A percentile compares a stretch with the other conserved stretches of the same genome.
These are phyloP conservation scores for Sarcophaga variegata DNA, from an alignment of 2,888 invertebrate genomes.

Conservation along the genomic window DNA sequence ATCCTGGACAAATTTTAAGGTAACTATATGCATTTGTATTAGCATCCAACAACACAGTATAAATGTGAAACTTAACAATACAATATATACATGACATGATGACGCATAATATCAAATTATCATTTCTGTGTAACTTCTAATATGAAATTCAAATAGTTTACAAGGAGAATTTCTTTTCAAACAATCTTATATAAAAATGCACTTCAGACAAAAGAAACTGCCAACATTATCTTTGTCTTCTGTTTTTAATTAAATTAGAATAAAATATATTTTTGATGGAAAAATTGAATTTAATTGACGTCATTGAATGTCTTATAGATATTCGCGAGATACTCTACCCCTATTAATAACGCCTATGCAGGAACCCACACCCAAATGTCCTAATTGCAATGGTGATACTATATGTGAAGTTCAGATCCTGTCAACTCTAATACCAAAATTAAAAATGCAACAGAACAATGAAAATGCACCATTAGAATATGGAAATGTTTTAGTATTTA, in stretches of 20 bases:
- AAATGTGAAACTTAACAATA: no score
- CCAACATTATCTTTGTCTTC: no score
- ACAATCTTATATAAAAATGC: no score
- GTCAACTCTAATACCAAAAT: constrained; percentile 89
- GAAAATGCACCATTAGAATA: constrained; percentile 87
- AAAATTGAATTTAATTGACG: neutral
- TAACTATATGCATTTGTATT: constrained; percentile 76
- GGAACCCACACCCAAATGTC: constrained; percentile 84
- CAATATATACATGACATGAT: no score
- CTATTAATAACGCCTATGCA: constrained; percentile 87
- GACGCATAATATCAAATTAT: no score
- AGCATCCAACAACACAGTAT: no score
- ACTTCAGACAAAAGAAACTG: no score
- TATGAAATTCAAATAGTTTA: no score
- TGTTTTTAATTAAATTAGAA: no score
- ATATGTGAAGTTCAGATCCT: constrained; percentile 92
- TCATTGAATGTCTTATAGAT: constrained; percentile 83
- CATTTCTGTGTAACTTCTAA: no score
- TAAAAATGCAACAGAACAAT: constrained; percentile 84
- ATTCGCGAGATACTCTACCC: constrained; percentile 88
- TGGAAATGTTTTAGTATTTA: constrained; percentile 92
- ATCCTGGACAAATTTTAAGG: constrained; percentile 93
- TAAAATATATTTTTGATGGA: no score
- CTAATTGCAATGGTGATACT: constrained; percentile 87
- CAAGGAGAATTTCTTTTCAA: no score